phyloP scores from a whole-genome alignment of 2,888 invertebrate species.

The Campaea margaritaria region DNA sequence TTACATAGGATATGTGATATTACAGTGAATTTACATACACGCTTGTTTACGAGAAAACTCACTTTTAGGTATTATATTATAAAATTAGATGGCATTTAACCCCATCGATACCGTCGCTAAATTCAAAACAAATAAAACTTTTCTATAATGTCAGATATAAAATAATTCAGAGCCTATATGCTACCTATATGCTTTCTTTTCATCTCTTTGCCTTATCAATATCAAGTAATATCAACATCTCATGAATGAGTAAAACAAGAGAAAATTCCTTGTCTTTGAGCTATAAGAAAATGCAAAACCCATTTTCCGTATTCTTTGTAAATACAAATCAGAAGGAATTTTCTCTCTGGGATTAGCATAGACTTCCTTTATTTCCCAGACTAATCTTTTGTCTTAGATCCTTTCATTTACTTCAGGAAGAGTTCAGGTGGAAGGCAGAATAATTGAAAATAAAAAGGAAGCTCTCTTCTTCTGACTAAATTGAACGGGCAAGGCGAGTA shows the following conservation, averaged over 20 bases:
- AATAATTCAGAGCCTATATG: too few relatives aligned
- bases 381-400: slow-evolving; percentile 44
- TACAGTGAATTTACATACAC: too few relatives aligned
- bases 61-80: too few relatives aligned
- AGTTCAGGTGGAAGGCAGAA: slow-evolving; percentile 1
- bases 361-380: slow-evolving; percentile 32
- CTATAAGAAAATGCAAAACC: slow-evolving; percentile 43
- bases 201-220: slow-evolving; percentile 9
- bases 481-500: too few relatives aligned
- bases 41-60: too few relatives aligned
- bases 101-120: too few relatives aligned
- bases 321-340: slow-evolving; percentile 41
- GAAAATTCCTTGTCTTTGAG: slow-evolving; percentile 34
- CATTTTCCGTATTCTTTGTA: slow-evolving; percentile 50
- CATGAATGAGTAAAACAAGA: slow-evolving; percentile 23
- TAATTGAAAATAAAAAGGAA: slow-evolving; percentile 14
- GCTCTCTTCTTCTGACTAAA: neutral
- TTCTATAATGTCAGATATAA: too few relatives aligned
- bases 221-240: slow-evolving; percentile 26
- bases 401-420: slow-evolving; percentile 31
- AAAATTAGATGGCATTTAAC: too few relatives aligned
- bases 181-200: too few relatives aligned
- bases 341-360: slow-evolving; percentile 49
- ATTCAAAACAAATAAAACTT: too few relatives aligned
- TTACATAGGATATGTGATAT: too few relatives aligned